Evolutionary conservation across 2,113 vertebrate genomes (phyloP).

Genomic region (Catharus bicknelli): DNA sequence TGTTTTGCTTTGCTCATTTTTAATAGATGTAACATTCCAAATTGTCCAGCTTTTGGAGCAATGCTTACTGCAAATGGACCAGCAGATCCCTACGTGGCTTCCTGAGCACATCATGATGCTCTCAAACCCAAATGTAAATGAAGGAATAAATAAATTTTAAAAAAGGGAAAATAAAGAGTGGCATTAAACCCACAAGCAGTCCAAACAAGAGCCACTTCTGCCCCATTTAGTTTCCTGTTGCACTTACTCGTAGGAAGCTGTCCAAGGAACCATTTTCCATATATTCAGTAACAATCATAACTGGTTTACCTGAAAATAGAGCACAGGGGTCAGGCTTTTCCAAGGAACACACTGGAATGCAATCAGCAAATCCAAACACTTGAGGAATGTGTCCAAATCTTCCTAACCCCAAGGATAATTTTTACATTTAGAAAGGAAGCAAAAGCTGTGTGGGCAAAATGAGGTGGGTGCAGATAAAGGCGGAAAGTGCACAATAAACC

Average conservation of each 20-base stretch:
- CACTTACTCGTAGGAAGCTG: constrained; percentile 87
- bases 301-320: constrained; percentile 82
- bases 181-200: not conserved
- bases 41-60: not conserved
- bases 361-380: not conserved
- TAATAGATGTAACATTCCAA: not conserved
- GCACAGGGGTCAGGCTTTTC: not conserved
- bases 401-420: not conserved
- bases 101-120: not conserved
- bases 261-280: constrained; percentile 92
- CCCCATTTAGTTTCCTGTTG: not conserved
- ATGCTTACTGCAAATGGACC: not conserved
- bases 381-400: not conserved
- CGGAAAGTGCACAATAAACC: not conserved
- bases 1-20: not conserved
- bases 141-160: not conserved
- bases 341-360: not conserved
- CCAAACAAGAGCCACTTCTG: not conserved
- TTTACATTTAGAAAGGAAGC: not conserved
- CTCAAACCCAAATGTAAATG: not conserved
- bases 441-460: not conserved
- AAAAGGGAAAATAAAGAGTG: not conserved
- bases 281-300: constrained; percentile 91
- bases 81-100: not conserved
- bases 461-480: not conserved